Percentiles rank a stretch among this genome's conserved stretches.
These are phyloP conservation scores for Ascidia mentula DNA, from an alignment of 23 tunicate genomes.

Conservation along the genomic window DNA sequence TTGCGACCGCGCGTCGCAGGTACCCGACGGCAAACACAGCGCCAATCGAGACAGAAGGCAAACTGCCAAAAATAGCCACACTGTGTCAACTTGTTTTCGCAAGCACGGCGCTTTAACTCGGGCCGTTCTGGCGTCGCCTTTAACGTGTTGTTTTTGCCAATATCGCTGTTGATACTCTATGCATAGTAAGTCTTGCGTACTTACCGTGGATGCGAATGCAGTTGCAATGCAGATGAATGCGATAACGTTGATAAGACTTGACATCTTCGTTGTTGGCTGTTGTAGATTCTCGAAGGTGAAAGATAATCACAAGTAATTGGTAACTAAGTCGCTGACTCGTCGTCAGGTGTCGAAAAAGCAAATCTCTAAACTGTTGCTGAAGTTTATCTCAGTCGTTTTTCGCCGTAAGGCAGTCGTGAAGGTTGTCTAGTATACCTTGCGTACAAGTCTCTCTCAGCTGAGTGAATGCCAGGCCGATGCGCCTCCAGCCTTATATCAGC, in stretches of 20 bases:
- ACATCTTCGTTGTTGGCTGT: constrained; percentile 6
- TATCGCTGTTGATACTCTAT: background rate
- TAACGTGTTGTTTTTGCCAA: background rate
- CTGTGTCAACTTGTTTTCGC: constrained; percentile 3
- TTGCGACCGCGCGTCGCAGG: constrained; percentile 6
- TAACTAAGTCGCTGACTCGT: constrained; percentile 1
- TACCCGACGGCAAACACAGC: constrained; percentile 8
- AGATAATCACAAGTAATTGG: background rate
- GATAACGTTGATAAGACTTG: constrained; percentile 10
- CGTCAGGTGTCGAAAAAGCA: background rate
- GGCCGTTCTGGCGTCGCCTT: background rate
- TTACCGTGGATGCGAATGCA: background rate
- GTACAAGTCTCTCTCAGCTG: constrained; percentile 3
- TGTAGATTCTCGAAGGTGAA: background rate
- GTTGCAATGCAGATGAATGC: background rate
- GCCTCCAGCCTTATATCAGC: background rate
- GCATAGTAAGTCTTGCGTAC: background rate
- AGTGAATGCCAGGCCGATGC: background rate
- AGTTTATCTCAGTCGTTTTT: constrained; percentile 12
- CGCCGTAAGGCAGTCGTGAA: constrained; percentile 23
- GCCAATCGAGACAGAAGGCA: background rate
- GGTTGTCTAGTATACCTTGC: constrained; percentile 1
- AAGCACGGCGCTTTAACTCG: background rate
- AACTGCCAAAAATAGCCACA: background rate
- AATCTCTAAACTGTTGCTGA: background rate